These are phyloP conservation scores for Pterocles orientalis DNA, from an alignment of 2,113 vertebrate genomes.

Conservation along the genomic window DNA sequence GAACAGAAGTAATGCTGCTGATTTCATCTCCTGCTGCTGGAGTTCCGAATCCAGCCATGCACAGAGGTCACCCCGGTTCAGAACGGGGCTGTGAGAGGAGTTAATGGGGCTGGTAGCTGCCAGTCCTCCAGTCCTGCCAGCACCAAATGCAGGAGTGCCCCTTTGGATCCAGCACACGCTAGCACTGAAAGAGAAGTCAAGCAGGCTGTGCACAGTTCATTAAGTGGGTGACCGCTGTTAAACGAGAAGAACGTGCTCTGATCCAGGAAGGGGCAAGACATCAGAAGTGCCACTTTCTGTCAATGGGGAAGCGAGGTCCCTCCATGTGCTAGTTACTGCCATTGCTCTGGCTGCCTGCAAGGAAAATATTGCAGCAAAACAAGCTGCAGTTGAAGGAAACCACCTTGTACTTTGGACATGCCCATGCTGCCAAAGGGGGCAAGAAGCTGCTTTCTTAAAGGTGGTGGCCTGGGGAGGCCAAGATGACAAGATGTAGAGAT, in stretches of 20 bases:
- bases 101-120: neutral
- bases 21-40: neutral
- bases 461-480: neutral
- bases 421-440: neutral
- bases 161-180: accelerated
- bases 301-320: neutral
- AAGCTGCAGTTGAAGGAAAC: neutral
- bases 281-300: neutral
- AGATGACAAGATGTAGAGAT: neutral
- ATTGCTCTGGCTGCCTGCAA: neutral
- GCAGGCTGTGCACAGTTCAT: accelerated
- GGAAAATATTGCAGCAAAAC: neutral
- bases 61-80: neutral
- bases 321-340: neutral
- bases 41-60: neutral
- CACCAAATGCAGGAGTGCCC: neutral
- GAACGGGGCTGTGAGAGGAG: neutral
- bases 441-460: neutral
- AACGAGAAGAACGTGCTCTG: neutral
- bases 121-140: neutral
- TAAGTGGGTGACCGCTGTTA: neutral
- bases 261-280: neutral
- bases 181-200: neutral
- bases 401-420: too few species aligned
- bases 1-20: neutral